Evolutionary conservation across 1,140 invertebrate genomes (phyloP).

Genomic region (Delia radicum): DNA sequence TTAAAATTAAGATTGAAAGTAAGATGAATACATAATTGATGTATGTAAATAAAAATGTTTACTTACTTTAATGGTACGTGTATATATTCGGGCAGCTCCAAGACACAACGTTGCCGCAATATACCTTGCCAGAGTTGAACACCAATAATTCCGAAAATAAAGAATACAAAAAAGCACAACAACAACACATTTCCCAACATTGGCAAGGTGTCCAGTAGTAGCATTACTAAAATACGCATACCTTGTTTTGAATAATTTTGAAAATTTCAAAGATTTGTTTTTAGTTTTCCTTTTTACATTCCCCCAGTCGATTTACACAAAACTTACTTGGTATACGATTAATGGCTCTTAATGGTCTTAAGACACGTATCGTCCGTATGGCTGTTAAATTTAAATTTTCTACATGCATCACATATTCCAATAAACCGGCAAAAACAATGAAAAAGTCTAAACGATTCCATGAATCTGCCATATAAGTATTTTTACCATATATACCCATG

Average conservation of each 20-base stretch:
- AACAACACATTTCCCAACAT: conserved; percentile 99
- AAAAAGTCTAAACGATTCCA: conserved; percentile 99
- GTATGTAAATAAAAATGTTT: not conserved
- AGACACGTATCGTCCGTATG: conserved; percentile 94
- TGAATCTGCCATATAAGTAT: conserved; percentile 94
- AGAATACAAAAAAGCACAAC: conserved; percentile 99
- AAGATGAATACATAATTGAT: not conserved
- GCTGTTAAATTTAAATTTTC: conserved; percentile 98
- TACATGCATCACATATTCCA: conserved; percentile 94
- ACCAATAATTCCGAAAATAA: conserved; percentile 99
- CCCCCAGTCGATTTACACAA: no score
- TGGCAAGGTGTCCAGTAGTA: conserved; percentile 96
- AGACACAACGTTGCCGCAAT: conserved; percentile 88
- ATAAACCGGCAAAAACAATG: conserved; percentile 91
- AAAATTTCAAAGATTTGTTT: no score
- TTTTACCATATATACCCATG: conserved; percentile 95
- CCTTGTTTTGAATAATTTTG: conserved; percentile 66
- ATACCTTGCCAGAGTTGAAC: conserved; percentile 99
- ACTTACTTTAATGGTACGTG: conserved; percentile 12
- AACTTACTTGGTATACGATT: conserved; percentile 99
- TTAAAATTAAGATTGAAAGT: not conserved
- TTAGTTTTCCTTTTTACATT: no score
- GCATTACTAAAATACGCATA: conserved; percentile 97
- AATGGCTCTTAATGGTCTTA: conserved; percentile 93
- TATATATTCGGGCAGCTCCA: conserved; percentile 56